Evolutionary conservation across 2,113 vertebrate species (phyloP).

Genomic region (Oriolus oriolus): DNA sequence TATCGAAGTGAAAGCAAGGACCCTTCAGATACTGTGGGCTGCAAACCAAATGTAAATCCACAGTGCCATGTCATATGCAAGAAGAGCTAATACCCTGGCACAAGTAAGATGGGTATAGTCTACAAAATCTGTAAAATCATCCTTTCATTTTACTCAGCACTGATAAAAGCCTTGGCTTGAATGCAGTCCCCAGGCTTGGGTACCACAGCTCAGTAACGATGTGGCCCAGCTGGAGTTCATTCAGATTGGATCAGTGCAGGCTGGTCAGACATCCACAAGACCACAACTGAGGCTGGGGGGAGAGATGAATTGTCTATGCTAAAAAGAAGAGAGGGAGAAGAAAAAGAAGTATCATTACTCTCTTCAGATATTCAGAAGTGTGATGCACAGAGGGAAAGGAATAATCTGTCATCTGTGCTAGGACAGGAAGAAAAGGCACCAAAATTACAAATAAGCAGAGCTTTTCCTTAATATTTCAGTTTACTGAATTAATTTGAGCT

Average conservation of each 20-base stretch:
- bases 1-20: neutral
- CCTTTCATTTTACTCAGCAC: neutral
- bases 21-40: neutral
- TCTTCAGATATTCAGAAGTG: neutral
- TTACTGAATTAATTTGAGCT: neutral
- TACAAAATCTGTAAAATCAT: neutral
- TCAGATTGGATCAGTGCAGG: neutral
- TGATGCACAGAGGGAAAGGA: neutral
- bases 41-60: neutral
- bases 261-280: neutral
- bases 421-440: neutral
- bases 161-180: neutral
- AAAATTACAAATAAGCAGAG: neutral
- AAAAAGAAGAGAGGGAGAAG: neutral
- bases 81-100: neutral
- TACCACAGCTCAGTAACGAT: neutral
- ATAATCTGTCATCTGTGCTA: neutral
- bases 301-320: neutral
- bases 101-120: neutral
- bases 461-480: neutral
- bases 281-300: neutral
- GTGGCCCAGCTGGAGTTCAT: neutral
- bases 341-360: neutral
- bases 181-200: neutral
- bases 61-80: neutral